A percentile compares a stretch with the other conserved stretches of the same genome.
Conservation (phyloP, 2,888 invertebrate species). For the Amphipoea oculea region DNA sequence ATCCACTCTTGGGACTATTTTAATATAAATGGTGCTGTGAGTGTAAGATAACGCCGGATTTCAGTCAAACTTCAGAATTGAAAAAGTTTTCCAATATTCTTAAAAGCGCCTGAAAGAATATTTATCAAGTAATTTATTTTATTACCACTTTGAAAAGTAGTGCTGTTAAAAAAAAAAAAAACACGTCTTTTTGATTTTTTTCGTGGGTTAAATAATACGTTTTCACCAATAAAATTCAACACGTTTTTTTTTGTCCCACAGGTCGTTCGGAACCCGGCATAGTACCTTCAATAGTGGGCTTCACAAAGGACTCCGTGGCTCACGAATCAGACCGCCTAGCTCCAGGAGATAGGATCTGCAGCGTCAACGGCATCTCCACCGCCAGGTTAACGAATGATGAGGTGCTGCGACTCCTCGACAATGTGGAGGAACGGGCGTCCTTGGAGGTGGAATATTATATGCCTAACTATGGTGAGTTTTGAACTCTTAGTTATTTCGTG, state of each 20-base stretch:
- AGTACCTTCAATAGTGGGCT: slow-evolving; percentile 92
- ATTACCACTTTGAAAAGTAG: not conserved
- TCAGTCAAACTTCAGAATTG: not conserved
- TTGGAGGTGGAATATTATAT: slow-evolving; percentile 96
- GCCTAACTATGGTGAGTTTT: slow-evolving; percentile 93
- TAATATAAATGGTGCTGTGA: not conserved
- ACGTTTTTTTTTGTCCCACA: slow-evolving; percentile 74
- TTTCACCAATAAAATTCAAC: not conserved
- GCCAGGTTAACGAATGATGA: slow-evolving; percentile 94
- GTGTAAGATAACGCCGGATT: not conserved
- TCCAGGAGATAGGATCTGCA: slow-evolving; percentile 95
- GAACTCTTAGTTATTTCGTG: no score
- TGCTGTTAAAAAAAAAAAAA: not conserved
- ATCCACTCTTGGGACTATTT: no score
- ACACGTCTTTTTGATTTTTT: not conserved
- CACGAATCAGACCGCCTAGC: slow-evolving; percentile 94
- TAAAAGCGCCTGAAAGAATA: not conserved
- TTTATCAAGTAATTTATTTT: not conserved
- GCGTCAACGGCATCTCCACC: slow-evolving; percentile 95
- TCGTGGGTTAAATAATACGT: not conserved
- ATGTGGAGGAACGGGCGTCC: slow-evolving; percentile 93
- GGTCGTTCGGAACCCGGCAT: slow-evolving; percentile 93
- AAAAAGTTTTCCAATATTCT: not conserved
- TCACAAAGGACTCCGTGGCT: slow-evolving; percentile 93
- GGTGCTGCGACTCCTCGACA: slow-evolving; percentile 93